phyloP scores from a whole-genome alignment of 2,888 invertebrate genomes.

The Cryptocephalus primarius region DNA sequence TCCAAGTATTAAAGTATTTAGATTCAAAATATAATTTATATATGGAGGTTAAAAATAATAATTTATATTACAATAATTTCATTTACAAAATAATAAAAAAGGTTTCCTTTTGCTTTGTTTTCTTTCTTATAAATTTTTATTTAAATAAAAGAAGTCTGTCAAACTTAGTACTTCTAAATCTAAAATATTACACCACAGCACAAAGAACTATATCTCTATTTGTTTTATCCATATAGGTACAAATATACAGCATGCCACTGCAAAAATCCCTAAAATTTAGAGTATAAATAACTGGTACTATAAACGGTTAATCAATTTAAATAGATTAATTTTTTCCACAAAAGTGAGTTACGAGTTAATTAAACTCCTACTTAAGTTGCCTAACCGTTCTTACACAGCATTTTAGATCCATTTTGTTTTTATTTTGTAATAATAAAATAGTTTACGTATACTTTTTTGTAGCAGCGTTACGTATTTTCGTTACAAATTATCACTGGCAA shows the following conservation, averaged over 20 bases:
- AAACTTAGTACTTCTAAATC: slow-evolving; percentile 34
- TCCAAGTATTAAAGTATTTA: slow-evolving; percentile 30
- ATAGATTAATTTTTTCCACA: slow-evolving; percentile 14
- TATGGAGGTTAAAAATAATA: slow-evolving; percentile 26
- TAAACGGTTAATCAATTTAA: slow-evolving; percentile 27
- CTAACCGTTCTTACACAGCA: slow-evolving; percentile 22
- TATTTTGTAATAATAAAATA: slow-evolving; percentile 27
- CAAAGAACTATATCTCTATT: slow-evolving; percentile 38
- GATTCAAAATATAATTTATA: slow-evolving; percentile 31
- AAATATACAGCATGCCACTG: slow-evolving; percentile 39
- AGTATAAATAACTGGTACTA: slow-evolving; percentile 25
- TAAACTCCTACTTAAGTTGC: slow-evolving; percentile 26
- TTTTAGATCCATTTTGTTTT: slow-evolving; percentile 1
- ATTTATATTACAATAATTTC: slow-evolving; percentile 29
- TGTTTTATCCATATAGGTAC: slow-evolving; percentile 40
- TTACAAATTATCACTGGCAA: slow-evolving; percentile 31
- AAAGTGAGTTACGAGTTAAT: no score
- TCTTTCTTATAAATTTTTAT: slow-evolving; percentile 5
- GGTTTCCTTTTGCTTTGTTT: slow-evolving; percentile 5
- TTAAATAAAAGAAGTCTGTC: slow-evolving; percentile 21
- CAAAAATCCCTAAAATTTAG: slow-evolving; percentile 30
- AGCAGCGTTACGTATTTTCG: slow-evolving; percentile 36
- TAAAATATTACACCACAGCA: slow-evolving; percentile 42
- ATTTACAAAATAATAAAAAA: slow-evolving; percentile 27
- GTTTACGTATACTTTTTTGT: slow-evolving; percentile 37